Conservation (phyloP, 2,888 invertebrate species). For the Heteromurus nitidus region DNA sequence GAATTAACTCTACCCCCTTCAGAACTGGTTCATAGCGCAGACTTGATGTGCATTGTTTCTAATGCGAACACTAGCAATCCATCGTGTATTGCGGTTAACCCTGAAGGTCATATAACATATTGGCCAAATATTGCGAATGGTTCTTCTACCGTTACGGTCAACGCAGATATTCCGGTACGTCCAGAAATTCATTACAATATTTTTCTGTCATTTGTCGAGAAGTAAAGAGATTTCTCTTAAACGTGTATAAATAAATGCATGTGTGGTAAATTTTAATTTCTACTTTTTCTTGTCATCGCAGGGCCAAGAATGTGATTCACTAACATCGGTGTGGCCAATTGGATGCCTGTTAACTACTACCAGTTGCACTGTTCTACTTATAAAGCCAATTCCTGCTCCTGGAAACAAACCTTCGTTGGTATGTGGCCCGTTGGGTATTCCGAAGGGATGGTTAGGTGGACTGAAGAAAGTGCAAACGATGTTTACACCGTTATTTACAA, state of each 20-base stretch:
- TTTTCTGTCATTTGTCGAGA: no score
- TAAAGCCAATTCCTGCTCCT: constrained; percentile 80
- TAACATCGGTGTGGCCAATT: constrained; percentile 82
- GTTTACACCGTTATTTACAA: no score
- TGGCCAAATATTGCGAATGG: constrained; percentile 95
- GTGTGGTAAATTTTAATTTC: constrained; percentile 1
- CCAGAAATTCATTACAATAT: no score
- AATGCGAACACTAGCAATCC: constrained; percentile 80
- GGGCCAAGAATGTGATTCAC: constrained; percentile 89
- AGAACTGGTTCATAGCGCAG: constrained; percentile 92
- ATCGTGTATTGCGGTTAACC: constrained; percentile 93
- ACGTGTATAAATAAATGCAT: no score
- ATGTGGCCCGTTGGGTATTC: constrained; percentile 81
- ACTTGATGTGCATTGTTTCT: constrained; percentile 84
- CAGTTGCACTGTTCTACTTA: constrained; percentile 88
- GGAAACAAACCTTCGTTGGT: constrained; percentile 81
- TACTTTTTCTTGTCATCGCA: constrained; percentile 65
- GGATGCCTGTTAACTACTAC: constrained; percentile 93
- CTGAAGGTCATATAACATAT: constrained; percentile 93
- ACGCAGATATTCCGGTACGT: constrained; percentile 84
- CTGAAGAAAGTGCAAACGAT: constrained; percentile 87
- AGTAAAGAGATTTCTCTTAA: no score
- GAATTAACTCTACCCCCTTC: constrained; percentile 93
- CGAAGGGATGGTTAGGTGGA: constrained; percentile 90
- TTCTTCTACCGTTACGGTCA: constrained; percentile 88